phyloP scores from a whole-genome alignment of 1,140 invertebrate species.

The Popillia japonica region DNA sequence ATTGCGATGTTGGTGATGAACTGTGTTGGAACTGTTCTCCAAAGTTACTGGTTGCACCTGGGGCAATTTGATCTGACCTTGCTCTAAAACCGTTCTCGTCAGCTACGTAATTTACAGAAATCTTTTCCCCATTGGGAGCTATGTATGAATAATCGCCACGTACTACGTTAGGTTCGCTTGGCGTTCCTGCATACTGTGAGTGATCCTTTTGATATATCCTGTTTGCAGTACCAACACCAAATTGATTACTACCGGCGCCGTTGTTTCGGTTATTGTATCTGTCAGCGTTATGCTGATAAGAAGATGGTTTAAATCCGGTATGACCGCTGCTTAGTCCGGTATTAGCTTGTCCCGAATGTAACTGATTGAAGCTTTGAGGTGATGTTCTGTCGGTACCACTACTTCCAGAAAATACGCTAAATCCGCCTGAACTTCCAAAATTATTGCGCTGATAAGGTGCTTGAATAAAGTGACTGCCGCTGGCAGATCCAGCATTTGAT shows the following conservation, averaged over 20 bases:
- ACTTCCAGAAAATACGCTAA: background rate
- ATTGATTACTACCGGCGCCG: conserved; percentile 64
- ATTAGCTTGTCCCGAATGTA: background rate
- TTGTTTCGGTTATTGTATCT: conserved; percentile 64
- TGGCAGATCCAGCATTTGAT: background rate
- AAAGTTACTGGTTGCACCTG: background rate
- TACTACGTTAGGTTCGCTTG: conserved; percentile 65
- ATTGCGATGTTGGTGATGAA: background rate
- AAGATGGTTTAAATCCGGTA: background rate
- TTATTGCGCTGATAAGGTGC: conserved; percentile 26
- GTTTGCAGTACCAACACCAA: conserved; percentile 64
- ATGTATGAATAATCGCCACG: conserved; percentile 70
- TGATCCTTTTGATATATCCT: conserved; percentile 62
- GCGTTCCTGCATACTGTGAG: conserved; percentile 64
- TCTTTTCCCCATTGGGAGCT: conserved; percentile 63
- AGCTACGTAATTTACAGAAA: conserved; percentile 42
- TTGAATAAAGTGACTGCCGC: conserved; percentile 22
- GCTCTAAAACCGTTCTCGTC: conserved; percentile 47
- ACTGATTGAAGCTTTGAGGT: conserved; percentile 6
- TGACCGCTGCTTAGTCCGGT: background rate
- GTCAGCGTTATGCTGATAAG: background rate
- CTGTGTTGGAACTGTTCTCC: background rate
- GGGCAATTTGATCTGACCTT: conserved; percentile 43
- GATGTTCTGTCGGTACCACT: background rate
- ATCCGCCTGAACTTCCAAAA: background rate